Base-by-base conservation (phyloP, 2,888 invertebrate species). In the Imbricaverruca yamaguchii region DNA sequence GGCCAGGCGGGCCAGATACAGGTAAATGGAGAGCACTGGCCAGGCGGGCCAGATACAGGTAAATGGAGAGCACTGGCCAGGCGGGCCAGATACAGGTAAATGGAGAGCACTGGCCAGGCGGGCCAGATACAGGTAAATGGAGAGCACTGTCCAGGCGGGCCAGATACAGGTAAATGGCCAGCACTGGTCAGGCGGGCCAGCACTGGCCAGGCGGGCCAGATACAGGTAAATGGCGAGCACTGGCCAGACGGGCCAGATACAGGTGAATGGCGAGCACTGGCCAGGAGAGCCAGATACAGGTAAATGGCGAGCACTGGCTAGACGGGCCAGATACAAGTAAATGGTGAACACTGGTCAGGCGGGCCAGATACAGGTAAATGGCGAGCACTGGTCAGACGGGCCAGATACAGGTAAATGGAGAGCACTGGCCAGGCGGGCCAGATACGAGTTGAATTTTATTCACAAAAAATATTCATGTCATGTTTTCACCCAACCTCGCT, bases 1-100 rank as follows among this genome's bases (percentile, higher is more conserved):
- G 57, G 13, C 98, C 98, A 83, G 96, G 96, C 95, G 81, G 96
- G 96, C 11, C 94, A 93, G 84, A 94, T 96, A 85, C 96, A 97
- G 92, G 96, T 96, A 85, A 88, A 85, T 13, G 39, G 1, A 12
- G 13, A 15, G 10, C 8, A 21, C 21, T 86, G 53, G 82, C n/a
- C 96, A 96, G 89, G 57, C 95, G 81, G 96, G 96, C 11, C 94
- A 93, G 84, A 94, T 78, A 9, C 78, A 78, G 74, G 74, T 74
- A 53, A 8, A 55, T 53, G n/a, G 65, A 59, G 53, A 25, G 10
- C 57, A 57, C 57, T 57, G 57, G 57, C 13, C 57, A 57, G 57
- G 13, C 13, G n/a, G n/a, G n/a, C 57, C 57, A 57, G 57, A 13
- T 57, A 57, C 57, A 13, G 57, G 57, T 57, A 13, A 57, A 9